Conservation (phyloP, 1,140 invertebrate genomes). For the Atopsyche davidsoni region DNA sequence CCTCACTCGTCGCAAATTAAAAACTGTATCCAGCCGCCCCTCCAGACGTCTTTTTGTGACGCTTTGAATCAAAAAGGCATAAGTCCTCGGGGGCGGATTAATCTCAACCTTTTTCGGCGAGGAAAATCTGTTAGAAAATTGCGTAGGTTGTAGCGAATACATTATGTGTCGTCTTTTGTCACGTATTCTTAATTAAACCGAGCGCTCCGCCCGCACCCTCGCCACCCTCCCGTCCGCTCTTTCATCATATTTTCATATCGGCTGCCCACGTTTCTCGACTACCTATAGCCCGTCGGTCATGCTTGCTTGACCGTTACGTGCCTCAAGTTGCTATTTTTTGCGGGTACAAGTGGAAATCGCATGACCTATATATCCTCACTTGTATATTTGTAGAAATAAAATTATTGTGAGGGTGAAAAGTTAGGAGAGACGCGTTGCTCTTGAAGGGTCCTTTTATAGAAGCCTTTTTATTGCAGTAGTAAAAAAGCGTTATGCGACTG, state of each 20-base stretch:
- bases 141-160: slow-evolving; percentile 10
- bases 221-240: background rate
- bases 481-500: too few species aligned
- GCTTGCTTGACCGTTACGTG: slow-evolving; percentile 19
- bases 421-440: too few species aligned
- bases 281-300: slow-evolving; percentile 12
- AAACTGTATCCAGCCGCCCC: slow-evolving; percentile 37
- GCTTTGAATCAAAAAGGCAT: slow-evolving; percentile 49
- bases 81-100: slow-evolving; percentile 40
- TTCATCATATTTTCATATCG: slow-evolving; percentile 2
- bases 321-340: slow-evolving; percentile 9
- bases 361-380: too few species aligned
- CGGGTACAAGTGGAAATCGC: slow-evolving; percentile 6
- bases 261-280: background rate
- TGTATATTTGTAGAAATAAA: too few species aligned
- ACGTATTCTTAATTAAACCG: slow-evolving; percentile 52
- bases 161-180: slow-evolving; percentile 43
- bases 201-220: slow-evolving; percentile 10
- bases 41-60: slow-evolving; percentile 38
- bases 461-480: too few species aligned
- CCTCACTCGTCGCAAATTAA: slow-evolving; percentile 44
- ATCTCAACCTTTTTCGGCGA: slow-evolving; percentile 44
- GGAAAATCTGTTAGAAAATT: slow-evolving; percentile 23
- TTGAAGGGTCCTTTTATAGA: too few species aligned
- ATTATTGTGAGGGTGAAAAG: too few species aligned